Evolutionary conservation across 2,888 invertebrate genomes (phyloP), one percentile per base, ranked within the genome.

Genomic region (Cosmopolites sordidus): DNA sequence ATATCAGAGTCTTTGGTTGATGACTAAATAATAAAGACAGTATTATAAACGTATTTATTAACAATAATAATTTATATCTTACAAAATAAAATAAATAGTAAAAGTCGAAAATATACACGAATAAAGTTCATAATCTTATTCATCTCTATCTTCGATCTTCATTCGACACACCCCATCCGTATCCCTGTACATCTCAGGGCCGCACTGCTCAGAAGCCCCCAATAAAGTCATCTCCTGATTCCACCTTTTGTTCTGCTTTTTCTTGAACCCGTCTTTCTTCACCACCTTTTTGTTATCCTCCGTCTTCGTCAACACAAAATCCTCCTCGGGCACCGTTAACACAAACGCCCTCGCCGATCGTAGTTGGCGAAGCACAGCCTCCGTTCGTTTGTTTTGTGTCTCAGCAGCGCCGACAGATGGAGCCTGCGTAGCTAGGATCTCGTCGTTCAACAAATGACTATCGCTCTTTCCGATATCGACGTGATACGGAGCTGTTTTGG

Each of bases 181-280:
- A 67, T 89, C 85, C 27, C 88, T 78, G 61, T 77, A 78, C 63
- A 83, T 77, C 43, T 82, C 87, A 0, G 87, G 88, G 14, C 87
- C 87, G 69, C 89, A 89, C 66, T 87, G 84, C 66, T 87, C 87
- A 45, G 78, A 77, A 15, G 83, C 84, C 0, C 87, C 86, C 15
- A 87, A 64, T 40, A 87, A 74, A 64, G 78, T 81, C 65, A 78
- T 72, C 60, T 75, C 63, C 39, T 62, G 59, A 2, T 51, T 30
- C 14, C 30, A 46, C 27, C 60, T 63, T 29, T 60, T 64, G 6
- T 51, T 54, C 1, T 51, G 55, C 41, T 58, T 60, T 48, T 64
- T 62, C 43, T 66, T 66, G 33, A 52, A 56, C 11, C 43, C 56
- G n/a, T 60, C 62, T 49, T 70, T 68, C 33, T 63, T 66, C 43